Base-by-base conservation (phyloP, 2,113 vertebrate genomes). In the Oncorhynchus clarkii region DNA sequence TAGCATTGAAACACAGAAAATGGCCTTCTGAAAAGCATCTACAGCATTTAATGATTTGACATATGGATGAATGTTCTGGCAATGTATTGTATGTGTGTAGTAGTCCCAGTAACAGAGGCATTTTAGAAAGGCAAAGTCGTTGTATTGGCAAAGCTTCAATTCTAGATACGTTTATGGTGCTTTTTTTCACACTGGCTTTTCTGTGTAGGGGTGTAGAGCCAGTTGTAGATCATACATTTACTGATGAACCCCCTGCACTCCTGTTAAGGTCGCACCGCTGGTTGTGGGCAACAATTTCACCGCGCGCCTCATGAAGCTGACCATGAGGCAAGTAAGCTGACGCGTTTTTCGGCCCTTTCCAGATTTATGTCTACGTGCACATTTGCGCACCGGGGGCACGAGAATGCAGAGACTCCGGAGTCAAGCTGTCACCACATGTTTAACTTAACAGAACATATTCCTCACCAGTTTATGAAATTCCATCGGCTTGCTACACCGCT, bases 371-470 rank as follows among this genome's bases (percentile, higher is more conserved):
- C 3, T 18, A 59, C 49, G 45, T 64, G 24, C 18, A 34, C 65
- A 14, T 82, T 80, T 85, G 67, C 70, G 70, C 77, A 78, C 60
- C 18, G 26, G 67, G 64, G 9, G 39, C 59, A 82, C 76, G 80
- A 82, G 79, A 66, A 76, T 57, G 45, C 31, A 29, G 16, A 72
- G 64, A 67, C 54, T 74, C 39, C 60, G 39, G 73, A 31, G 24
- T 70, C 70, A 76, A 12, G 66, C 68, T 77, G 71, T 77, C 71
- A 74, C 75, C 64, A 78, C 76, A 78, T 72, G 68, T 71, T 31
- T 74, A 70, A 80, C n/a, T 16, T 20, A 49, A 73, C 70, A 75
- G 70, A 77, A 78, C 79, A 76, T 76, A 72, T 78, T 85, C 68
- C 73, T 74, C 79, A 80, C 66, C 45, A 18, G 62, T 72, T 72